These are phyloP conservation scores for Limnephilus rhombicus DNA, from an alignment of 2,888 invertebrate species.

Conservation along the genomic window DNA sequence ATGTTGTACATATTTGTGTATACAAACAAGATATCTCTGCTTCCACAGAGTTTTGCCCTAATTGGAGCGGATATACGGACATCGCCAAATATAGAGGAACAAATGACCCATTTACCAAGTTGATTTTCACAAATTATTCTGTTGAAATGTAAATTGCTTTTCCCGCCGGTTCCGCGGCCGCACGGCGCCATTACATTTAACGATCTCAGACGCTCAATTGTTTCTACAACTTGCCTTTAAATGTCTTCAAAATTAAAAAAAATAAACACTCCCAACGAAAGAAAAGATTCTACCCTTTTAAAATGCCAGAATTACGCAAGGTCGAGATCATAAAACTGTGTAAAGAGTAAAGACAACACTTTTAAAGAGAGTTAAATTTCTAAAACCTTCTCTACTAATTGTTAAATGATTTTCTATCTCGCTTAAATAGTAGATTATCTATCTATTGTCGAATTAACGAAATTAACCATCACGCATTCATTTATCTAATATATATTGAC, in stretches of 20 bases:
- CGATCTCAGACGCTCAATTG: conserved; percentile 18
- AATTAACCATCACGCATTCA: no score
- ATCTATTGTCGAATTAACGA: no score
- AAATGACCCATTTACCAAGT: conserved; percentile 54
- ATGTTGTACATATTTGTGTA: background rate
- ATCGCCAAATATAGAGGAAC: conserved; percentile 52
- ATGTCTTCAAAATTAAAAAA: conserved; percentile 21
- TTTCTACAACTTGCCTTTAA: conserved; percentile 2
- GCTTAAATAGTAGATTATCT: no score
- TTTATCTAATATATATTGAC: no score
- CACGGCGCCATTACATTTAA: conserved; percentile 23
- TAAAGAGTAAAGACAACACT: background rate
- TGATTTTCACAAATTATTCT: conserved; percentile 41
- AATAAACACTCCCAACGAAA: background rate
- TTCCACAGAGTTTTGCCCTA: conserved; percentile 23
- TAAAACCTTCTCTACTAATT: background rate
- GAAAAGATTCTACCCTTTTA: background rate
- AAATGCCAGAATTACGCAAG: conserved; percentile 3
- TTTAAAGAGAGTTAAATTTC: background rate
- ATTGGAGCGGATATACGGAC: conserved; percentile 50
- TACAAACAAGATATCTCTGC: background rate
- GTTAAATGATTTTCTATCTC: background rate
- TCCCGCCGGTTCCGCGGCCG: background rate
- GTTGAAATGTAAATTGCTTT: conserved; percentile 49
- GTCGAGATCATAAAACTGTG: background rate